These are phyloP conservation scores for Serranus cabrilla DNA, from an alignment of 2,797 vertebrate species.

Conservation along the genomic window DNA sequence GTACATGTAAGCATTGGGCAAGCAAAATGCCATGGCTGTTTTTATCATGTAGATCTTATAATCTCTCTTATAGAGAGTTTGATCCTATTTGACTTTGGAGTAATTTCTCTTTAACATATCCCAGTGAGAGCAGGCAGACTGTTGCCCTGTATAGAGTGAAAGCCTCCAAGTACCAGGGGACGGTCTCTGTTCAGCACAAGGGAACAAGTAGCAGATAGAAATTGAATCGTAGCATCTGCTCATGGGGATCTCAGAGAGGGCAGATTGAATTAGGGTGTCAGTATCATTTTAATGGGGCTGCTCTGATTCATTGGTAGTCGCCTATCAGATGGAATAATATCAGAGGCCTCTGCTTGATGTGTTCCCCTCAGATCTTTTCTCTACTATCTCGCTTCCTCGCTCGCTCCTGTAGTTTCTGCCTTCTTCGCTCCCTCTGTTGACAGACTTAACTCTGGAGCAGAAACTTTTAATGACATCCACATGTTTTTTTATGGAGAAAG, in stretches of 20 bases:
- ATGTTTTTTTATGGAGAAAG: slow-evolving; percentile 65
- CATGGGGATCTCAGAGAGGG: slow-evolving; percentile 72
- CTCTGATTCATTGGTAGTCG: slow-evolving; percentile 72
- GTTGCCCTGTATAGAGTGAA: slow-evolving; percentile 56
- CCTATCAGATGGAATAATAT: slow-evolving; percentile 74
- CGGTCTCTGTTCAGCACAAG: slow-evolving; percentile 53
- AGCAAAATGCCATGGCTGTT: slow-evolving; percentile 48
- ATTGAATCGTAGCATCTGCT: slow-evolving; percentile 81
- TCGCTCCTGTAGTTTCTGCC: slow-evolving; percentile 42
- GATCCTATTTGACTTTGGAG: slow-evolving; percentile 46
- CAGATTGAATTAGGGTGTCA: slow-evolving; percentile 82
- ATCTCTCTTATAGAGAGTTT: slow-evolving; percentile 32
- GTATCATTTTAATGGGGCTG: slow-evolving; percentile 77
- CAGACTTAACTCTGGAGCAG: slow-evolving; percentile 63
- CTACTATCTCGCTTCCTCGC: slow-evolving; percentile 19
- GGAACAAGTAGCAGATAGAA: slow-evolving; percentile 73
- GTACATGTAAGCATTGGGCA: slow-evolving; percentile 52
- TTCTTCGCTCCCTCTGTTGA: slow-evolving; percentile 51
- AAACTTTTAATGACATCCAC: slow-evolving; percentile 80
- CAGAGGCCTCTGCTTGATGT: slow-evolving; percentile 58
- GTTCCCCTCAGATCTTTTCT: slow-evolving; percentile 52
- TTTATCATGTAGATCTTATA: slow-evolving; percentile 57
- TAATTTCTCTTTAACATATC: slow-evolving; percentile 46
- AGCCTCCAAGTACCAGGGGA: slow-evolving; percentile 61
- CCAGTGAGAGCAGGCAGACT: slow-evolving; percentile 43